Base-by-base conservation (phyloP, 1,140 invertebrate species). In the Listronotus bonariensis region DNA sequence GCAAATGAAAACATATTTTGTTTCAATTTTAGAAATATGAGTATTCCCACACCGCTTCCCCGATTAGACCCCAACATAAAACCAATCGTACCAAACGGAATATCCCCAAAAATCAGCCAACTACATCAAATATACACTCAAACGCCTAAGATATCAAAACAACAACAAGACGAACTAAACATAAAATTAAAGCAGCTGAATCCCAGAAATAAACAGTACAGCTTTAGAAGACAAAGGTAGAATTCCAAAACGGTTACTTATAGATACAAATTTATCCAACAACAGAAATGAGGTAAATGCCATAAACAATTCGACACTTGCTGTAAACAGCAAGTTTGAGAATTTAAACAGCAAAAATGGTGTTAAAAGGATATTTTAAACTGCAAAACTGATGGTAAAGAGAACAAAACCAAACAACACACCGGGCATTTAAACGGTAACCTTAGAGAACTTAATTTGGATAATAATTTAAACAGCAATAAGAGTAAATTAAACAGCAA, bases 51-150 rank as follows among this genome's bases (percentile, higher is more conserved):
- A 14, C 53, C 43, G 34, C 38, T 40, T 43, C 61, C 61, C 9
- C 36, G 61, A 36, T 11, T 55, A 14, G 61, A 63, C 32, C 51
- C 61, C 14, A 12, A 55, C 20, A 42, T 43, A 11, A 45, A 54
- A 48, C 12, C 31, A 20, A 36, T 6, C 12, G 7, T 10, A 0
- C 8, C 59, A 11, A 26, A 26, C 20, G 54, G 36, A 1, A 57
- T 65, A 41, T 65, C 62, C 8, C 43, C 62, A 12, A 65, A 65
- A 57, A 65, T 65, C 7, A 65, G 54, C 26, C 62, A 65, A 20
- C 31, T 65, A 8, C 53, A 52, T 17, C 45, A 65, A 34, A 51
- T 57, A 6, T 57, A 65, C 46, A 43, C 32, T 31, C 26, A 26
- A 17, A 14, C 34, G 15, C 31, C 18, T 11, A 56, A 65, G 40